Evolutionary conservation across 2,888 invertebrate species (phyloP).

Genomic region (Cephus pygmeus): DNA sequence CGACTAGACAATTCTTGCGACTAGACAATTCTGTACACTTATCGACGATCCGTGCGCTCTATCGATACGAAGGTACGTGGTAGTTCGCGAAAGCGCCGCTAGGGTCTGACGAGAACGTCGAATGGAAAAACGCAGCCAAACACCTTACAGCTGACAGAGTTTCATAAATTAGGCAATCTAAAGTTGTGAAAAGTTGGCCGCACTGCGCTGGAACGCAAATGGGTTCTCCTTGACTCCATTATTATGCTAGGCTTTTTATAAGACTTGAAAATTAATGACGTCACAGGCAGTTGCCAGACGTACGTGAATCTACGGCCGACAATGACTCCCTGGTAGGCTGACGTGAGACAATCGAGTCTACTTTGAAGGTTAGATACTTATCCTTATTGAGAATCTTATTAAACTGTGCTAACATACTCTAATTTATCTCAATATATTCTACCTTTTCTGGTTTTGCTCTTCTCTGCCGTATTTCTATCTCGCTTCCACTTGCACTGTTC

Average conservation of each 20-base stretch:
- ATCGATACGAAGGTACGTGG: neutral
- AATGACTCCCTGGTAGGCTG: neutral
- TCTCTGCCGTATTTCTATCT: neutral
- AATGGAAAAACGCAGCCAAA: conserved; percentile 5
- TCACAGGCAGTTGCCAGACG: neutral
- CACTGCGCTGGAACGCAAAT: conserved; percentile 13
- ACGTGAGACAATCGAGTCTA: neutral
- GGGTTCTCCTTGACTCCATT: conserved; percentile 4
- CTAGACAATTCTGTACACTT: neutral
- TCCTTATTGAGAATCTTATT: neutral
- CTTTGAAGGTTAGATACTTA: neutral
- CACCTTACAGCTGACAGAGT: conserved; percentile 18
- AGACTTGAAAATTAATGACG: neutral
- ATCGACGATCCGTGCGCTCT: neutral
- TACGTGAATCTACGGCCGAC: neutral
- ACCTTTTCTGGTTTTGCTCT: neutral
- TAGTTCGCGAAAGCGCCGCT: neutral
- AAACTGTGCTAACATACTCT: neutral
- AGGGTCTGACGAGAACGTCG: neutral
- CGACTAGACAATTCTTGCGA: neutral
- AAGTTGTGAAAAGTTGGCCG: conserved; percentile 22
- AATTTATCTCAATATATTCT: neutral
- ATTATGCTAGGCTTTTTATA: neutral
- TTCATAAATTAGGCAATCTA: conserved; percentile 26
- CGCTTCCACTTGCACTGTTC: neutral